A percentile compares a stretch with the other conserved stretches of the same genome.
These are phyloP conservation scores for Euura lappo DNA, from an alignment of 1,140 invertebrate species.

Conservation along the genomic window DNA sequence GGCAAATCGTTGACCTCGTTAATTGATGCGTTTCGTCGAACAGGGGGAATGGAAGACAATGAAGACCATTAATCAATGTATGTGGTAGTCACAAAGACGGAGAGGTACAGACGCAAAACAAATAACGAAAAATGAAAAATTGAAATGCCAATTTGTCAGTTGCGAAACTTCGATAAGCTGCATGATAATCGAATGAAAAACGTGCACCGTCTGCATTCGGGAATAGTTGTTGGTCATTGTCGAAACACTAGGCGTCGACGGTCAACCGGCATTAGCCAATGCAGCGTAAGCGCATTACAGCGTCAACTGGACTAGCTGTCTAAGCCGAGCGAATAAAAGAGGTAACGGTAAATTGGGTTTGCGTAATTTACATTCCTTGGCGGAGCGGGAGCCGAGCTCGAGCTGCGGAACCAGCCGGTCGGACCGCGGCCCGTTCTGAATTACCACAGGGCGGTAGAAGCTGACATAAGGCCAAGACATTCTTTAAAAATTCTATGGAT, in stretches of 20 bases:
- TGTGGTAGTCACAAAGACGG: too few species aligned
- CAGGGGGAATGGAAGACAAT: too few species aligned
- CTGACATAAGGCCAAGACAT: background rate
- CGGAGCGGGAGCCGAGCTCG: background rate
- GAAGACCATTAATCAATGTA: too few species aligned
- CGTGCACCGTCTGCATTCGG: too few species aligned
- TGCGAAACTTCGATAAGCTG: too few species aligned
- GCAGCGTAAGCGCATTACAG: background rate
- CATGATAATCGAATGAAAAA: too few species aligned
- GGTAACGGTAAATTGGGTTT: constrained; percentile 9
- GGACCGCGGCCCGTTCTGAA: background rate
- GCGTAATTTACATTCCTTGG: constrained; percentile 12
- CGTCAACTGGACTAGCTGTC: background rate
- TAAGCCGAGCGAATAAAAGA: background rate
- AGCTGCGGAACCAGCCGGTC: background rate
- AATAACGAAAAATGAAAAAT: too few species aligned
- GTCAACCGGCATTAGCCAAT: background rate
- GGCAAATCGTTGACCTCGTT: too few species aligned
- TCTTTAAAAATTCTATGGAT: background rate
- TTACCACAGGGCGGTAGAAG: too few species aligned
- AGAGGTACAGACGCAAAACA: too few species aligned
- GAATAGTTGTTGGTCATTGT: background rate
- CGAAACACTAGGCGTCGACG: background rate
- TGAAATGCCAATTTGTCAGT: too few species aligned
- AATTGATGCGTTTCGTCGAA: too few species aligned